Base-by-base conservation (phyloP, 2,113 vertebrate species). In the Strix uralensis region DNA sequence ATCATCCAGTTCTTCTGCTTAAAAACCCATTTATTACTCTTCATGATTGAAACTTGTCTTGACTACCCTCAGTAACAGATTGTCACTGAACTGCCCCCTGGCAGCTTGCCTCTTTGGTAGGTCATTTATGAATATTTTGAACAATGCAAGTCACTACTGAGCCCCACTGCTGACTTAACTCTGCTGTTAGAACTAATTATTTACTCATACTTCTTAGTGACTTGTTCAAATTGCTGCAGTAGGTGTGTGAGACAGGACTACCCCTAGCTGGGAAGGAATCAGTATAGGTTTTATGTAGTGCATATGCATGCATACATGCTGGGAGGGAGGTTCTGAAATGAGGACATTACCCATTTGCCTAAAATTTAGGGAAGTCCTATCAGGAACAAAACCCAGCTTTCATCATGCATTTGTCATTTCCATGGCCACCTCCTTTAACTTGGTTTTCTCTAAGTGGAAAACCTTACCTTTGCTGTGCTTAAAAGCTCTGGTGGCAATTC, bases 251-350 rank as follows among this genome's bases (percentile, higher is more conserved):
- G 55, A n/a, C 29, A 42, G 52, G 47, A 21, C 38, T 62, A 23
- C 22, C 55, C 36, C 20, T 54, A 46, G 29, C 19, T 55, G 44
- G 3, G 2, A 63, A 61, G 23, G n/a, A 75, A 40, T 75, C 34
- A 30, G 12, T 63, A 12, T n/a, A 19, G 51, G 55, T 91, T 80
- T 70, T 70, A 40, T 3, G 0, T 36, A 25, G 44, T n/a, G 13
- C 8, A 0, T 69, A 2, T 44, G 20, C 30, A 21, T 0, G 0
- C 10, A 1, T 26, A 5, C 1, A 0, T 59, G 26, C 42, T 81
- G n/a, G 59, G 13, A 47, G 6, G 10, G 19, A 19, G 19, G 6
- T n/a, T 83, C 73, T 74, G 52, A 69, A 88, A 62, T 73, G 3
- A 79, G 27, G 34, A 46, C 23, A 3, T 73, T 63, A 26, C 13